These are phyloP conservation scores for Danio choprae DNA, from an alignment of 2,797 vertebrate species.

Conservation along the genomic window DNA sequence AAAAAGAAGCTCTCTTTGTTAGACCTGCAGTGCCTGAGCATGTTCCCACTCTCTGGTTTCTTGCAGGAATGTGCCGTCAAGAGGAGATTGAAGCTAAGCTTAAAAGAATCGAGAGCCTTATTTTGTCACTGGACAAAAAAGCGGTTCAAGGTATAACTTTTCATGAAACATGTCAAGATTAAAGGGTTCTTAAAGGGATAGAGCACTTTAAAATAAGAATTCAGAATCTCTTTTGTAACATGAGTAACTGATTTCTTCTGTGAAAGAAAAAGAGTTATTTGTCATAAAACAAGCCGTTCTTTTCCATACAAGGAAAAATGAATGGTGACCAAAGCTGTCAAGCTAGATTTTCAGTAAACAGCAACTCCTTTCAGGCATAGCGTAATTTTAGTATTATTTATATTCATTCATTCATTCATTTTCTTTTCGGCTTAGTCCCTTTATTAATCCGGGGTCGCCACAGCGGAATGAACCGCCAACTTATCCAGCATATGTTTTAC, in stretches of 20 bases:
- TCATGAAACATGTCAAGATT: constrained; percentile 28
- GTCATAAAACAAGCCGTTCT: constrained; percentile 1
- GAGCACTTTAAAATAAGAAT: neutral
- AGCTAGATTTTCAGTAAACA: neutral
- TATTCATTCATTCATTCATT: no score
- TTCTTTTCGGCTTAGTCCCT: no score
- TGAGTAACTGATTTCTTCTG: neutral
- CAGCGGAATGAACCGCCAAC: no score
- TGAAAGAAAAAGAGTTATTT: neutral
- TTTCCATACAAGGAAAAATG: neutral
- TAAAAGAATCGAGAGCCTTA: constrained; percentile 81
- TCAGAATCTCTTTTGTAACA: neutral
- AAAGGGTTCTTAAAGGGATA: constrained; percentile 19
- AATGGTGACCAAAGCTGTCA: neutral
- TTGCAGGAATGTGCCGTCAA: constrained; percentile 80
- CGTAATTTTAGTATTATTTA: no score
- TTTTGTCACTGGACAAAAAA: constrained; percentile 80
- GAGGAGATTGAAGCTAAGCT: constrained; percentile 81
- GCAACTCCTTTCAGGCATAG: no score
- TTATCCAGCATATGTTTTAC: no score
- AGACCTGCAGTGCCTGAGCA: constrained; percentile 15
- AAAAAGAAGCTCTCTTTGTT: constrained; percentile 14
- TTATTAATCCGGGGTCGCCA: no score
- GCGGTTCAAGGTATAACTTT: constrained; percentile 67
- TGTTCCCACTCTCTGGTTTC: constrained; percentile 26